These are phyloP conservation scores for Apis cerana DNA, from an alignment of 1,140 invertebrate species.

Conservation along the genomic window DNA sequence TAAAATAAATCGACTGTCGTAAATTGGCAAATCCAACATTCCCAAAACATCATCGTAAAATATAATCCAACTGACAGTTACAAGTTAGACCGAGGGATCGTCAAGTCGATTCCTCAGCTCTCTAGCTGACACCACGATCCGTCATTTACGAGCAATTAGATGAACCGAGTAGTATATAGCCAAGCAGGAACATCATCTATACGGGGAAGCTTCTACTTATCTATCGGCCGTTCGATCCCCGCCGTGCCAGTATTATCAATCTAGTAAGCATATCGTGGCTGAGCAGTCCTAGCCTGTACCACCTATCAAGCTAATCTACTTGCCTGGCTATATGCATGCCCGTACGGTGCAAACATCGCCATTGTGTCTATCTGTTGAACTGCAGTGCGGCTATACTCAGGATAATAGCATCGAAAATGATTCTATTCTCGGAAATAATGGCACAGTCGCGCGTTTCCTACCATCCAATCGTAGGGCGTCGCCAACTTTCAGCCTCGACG, in stretches of 20 bases:
- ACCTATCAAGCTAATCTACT: constrained; percentile 71
- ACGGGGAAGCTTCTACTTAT: constrained; percentile 63
- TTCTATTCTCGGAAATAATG: constrained; percentile 71
- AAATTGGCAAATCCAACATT: no score
- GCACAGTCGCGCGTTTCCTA: constrained; percentile 1
- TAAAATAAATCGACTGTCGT: not conserved
- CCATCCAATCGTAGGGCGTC: not conserved
- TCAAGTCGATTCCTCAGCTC: not conserved
- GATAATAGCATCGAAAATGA: constrained; percentile 73
- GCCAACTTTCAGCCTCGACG: not conserved
- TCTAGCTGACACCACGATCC: constrained; percentile 53
- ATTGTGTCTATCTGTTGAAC: constrained; percentile 71
- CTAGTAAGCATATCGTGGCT: constrained; percentile 71
- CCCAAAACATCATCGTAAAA: no score
- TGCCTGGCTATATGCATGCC: constrained; percentile 56
- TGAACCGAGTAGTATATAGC: constrained; percentile 40
- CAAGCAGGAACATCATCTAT: constrained; percentile 43
- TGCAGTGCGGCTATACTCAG: constrained; percentile 62
- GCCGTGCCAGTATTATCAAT: constrained; percentile 67
- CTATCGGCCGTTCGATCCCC: constrained; percentile 56
- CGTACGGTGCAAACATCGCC: constrained; percentile 66
- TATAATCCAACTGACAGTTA: not conserved
- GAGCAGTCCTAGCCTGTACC: constrained; percentile 61
- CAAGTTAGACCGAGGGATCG: not conserved
- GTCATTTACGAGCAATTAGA: constrained; percentile 70